Base-by-base conservation (phyloP, 2,113 vertebrate species). In the Pelmatolapia mariae region DNA sequence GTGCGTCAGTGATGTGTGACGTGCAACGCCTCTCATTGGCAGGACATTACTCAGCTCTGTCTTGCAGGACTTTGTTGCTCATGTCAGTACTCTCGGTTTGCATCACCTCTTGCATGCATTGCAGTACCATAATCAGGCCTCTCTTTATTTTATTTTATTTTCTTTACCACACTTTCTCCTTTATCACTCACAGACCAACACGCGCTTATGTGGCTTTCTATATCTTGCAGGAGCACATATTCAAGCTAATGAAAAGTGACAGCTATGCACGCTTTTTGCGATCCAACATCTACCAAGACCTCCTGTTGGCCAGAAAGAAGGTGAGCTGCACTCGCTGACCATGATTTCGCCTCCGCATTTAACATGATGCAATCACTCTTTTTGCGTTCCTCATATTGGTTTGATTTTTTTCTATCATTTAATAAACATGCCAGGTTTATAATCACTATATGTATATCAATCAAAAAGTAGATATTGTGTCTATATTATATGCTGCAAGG, bases 191-290 rank as follows among this genome's bases (percentile, higher is more conserved):
- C 19, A 8, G 22, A 53, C 33, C 45, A 31, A 81, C 79, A 26
- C 10, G 7, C 26, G 22, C 86, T 87, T 80, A 86, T 10, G 43
- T 15, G 73, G 54, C 85, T 47, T 78, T 87, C 1, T 90, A 66
- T 93, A 88, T 94, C 43, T 91, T 93, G 33, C 96, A 99, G 98
- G 98, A 98, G 92, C 98, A 99, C 96, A 99, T 99, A 96, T 99
- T 98, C 95, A 98, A 99, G 95, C 96, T 99, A 94, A 99, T 99
- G 98, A 99, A 98, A 96, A 99, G 98, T 95, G 98, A 99, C 97
- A 99, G 98, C 96, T 99, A 99, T 13, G 97, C 98, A 45, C 98
- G 98, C 91, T 99, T 99, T 95, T 97, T 99, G 93, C 97, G 98
- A 89, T 99, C 98, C 2, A 98, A 95, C 40, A 97, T 97, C 92